phyloP scores from a whole-genome alignment of 2,113 vertebrate genomes.

The Dunckerocampus dactyliophorus region DNA sequence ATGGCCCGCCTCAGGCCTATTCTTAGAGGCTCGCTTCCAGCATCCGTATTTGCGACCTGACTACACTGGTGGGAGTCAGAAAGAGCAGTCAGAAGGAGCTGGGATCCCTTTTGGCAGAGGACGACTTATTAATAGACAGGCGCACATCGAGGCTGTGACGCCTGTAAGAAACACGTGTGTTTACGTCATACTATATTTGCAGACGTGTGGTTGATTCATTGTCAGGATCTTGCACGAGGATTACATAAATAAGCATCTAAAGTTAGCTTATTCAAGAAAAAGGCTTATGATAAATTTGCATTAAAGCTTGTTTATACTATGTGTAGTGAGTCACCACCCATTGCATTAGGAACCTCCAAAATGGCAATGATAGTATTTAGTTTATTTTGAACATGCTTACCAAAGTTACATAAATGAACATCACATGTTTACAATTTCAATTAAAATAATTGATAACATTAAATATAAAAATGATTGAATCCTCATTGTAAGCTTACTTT shows the following conservation, averaged over 20 bases:
- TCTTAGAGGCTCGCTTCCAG: conserved; percentile 58
- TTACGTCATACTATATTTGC: neutral
- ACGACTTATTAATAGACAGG: conserved; percentile 55
- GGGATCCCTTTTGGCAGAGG: conserved; percentile 17
- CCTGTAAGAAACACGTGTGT: neutral
- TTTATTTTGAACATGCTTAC: too few species aligned
- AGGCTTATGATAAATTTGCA: neutral
- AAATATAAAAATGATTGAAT: too few species aligned
- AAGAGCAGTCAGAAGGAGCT: conserved; percentile 38
- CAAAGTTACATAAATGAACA: too few species aligned
- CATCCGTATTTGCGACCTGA: conserved; percentile 61
- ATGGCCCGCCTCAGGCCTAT: conserved; percentile 61
- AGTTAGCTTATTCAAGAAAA: neutral
- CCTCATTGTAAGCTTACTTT: too few species aligned
- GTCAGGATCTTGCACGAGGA: neutral
- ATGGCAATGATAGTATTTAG: too few species aligned
- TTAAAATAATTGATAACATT: too few species aligned
- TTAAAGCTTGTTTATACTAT: neutral
- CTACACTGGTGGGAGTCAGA: conserved; percentile 33
- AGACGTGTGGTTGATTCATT: neutral
- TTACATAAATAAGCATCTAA: neutral
- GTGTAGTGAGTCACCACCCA: too few species aligned
- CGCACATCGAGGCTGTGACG: conserved; percentile 41
- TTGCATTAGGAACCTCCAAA: too few species aligned
- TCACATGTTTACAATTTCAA: too few species aligned